These are phyloP conservation scores for Ciconia boyciana DNA, from an alignment of 2,113 vertebrate genomes.

Conservation along the genomic window DNA sequence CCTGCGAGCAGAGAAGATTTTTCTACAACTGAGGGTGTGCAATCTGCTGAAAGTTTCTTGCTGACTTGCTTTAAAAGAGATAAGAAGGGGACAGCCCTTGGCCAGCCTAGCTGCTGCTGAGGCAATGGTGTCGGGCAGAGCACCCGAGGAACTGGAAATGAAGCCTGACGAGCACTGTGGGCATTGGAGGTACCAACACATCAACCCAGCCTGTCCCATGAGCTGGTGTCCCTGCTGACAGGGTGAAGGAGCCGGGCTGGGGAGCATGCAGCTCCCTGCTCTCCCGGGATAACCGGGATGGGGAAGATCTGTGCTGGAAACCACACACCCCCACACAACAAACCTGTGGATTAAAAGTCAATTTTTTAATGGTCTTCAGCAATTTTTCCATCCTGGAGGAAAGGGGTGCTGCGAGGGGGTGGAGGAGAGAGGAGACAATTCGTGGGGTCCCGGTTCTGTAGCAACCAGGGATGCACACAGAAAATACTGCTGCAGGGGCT, in stretches of 20 bases:
- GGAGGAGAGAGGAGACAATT: background rate
- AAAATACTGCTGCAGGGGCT: background rate
- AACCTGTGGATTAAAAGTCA: background rate
- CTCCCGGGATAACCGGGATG: background rate
- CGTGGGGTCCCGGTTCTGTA: background rate
- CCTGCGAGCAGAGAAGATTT: background rate
- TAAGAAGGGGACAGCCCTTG: slow-evolving; percentile 12
- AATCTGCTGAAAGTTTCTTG: background rate
- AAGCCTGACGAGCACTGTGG: background rate
- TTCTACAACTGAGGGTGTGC: background rate
- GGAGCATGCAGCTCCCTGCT: background rate
- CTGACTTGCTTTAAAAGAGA: background rate
- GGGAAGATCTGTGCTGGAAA: background rate
- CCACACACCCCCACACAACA: background rate
- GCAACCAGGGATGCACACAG: background rate
- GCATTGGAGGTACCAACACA: background rate
- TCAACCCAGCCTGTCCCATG: background rate
- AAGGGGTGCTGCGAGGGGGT: background rate
- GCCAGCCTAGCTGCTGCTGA: slow-evolving; percentile 27
- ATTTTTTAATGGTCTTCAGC: background rate
- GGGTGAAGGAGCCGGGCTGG: background rate
- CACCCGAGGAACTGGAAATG: slow-evolving; percentile 27
- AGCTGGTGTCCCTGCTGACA: background rate
- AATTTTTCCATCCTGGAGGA: background rate
- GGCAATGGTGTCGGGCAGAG: background rate